A percentile compares a stretch with the other conserved stretches of the same genome.
phyloP scores from a whole-genome alignment of 2,888 invertebrate species.

The Rhingia rostrata region DNA sequence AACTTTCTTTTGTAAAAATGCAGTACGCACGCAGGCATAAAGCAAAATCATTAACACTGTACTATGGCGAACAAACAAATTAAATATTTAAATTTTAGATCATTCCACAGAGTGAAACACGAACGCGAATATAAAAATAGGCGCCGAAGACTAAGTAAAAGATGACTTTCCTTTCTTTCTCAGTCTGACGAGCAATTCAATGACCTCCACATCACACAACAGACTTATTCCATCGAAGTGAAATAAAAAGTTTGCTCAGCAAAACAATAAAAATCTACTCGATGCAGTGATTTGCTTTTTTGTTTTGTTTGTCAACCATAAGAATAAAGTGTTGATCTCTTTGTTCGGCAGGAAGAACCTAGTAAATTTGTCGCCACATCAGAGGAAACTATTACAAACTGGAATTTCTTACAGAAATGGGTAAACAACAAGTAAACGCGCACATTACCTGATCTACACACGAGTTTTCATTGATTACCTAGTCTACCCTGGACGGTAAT shows the following conservation, averaged over 20 bases:
- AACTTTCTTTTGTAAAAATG: constrained; percentile 11
- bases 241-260: background rate
- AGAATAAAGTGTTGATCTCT: background rate
- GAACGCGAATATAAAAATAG: background rate
- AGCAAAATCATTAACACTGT: constrained; percentile 8
- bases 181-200: constrained; percentile 27
- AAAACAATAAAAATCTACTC: constrained; percentile 1
- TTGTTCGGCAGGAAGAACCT: background rate
- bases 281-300: background rate
- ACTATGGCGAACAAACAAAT: constrained; percentile 1
- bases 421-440: background rate
- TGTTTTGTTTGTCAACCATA: background rate
- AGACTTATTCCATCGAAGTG: constrained; percentile 2
- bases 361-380: background rate
- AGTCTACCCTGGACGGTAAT: constrained; percentile 11
- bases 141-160: background rate
- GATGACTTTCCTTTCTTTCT: constrained; percentile 40
- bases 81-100: constrained; percentile 46
- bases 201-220: constrained; percentile 31
- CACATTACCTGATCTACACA: constrained; percentile 1
- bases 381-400: background rate
- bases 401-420: background rate
- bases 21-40: constrained; percentile 17
- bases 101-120: constrained; percentile 18
- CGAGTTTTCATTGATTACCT: constrained; percentile 5